Percentiles rank a stretch among this genome's conserved stretches.
Evolutionary conservation across 2,797 vertebrate genomes (phyloP).

Genomic region (Hyperoplus lanceolatus): DNA sequence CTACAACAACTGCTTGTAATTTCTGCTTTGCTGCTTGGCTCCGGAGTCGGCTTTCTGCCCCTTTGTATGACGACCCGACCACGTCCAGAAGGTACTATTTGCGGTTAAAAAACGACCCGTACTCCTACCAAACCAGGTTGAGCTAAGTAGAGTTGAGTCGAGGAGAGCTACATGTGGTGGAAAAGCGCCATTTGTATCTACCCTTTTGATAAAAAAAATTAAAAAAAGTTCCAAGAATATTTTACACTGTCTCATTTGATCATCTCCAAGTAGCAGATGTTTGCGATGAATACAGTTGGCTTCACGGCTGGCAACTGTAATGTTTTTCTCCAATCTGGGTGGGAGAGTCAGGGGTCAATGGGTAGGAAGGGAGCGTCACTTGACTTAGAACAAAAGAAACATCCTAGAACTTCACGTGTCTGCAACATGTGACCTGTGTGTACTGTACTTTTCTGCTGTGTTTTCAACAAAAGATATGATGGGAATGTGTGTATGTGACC

Average conservation of each 20-base stretch:
- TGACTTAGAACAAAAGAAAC: conserved; percentile 42
- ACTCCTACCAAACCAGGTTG: too few species aligned
- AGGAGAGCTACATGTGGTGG: too few species aligned
- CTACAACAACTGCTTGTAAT: too few species aligned
- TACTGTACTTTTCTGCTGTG: conserved; percentile 31
- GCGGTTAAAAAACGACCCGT: too few species aligned
- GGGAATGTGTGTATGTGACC: conserved; percentile 36
- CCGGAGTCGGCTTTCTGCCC: too few species aligned
- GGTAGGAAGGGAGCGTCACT: conserved; percentile 33
- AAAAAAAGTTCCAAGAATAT: neutral
- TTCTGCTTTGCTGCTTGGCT: too few species aligned
- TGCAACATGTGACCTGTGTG: conserved; percentile 21
- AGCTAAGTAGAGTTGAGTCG: too few species aligned
- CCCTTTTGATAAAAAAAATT: neutral
- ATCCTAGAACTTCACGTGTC: conserved; percentile 33
- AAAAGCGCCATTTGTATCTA: neutral
- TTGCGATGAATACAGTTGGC: neutral
- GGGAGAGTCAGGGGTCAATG: conserved; percentile 31
- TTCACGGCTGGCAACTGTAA: neutral
- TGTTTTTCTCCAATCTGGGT: conserved; percentile 8
- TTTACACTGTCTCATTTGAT: neutral
- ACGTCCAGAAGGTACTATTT: too few species aligned
- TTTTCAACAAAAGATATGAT: conserved; percentile 35
- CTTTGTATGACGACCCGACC: too few species aligned
- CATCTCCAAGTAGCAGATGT: conserved; percentile 3